A percentile compares a stretch with the other conserved stretches of the same genome.
These are phyloP conservation scores for Drosophila triauraria DNA, from an alignment of 1,140 invertebrate species.

Conservation along the genomic window DNA sequence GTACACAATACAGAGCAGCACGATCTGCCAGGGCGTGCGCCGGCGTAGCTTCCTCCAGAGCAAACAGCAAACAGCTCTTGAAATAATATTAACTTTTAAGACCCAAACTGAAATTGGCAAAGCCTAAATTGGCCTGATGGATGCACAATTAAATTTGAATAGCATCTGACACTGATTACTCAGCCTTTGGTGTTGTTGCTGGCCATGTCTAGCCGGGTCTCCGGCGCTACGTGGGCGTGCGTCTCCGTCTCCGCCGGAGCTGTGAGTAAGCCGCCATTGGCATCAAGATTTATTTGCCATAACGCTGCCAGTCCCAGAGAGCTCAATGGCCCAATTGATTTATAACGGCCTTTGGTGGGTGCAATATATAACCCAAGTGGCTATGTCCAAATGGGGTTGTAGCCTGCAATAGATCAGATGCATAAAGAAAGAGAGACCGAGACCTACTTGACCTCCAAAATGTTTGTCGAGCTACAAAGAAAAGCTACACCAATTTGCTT, in stretches of 20 bases:
- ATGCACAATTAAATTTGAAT: conserved; percentile 73
- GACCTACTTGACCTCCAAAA: conserved; percentile 61
- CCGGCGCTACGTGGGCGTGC: conserved; percentile 70
- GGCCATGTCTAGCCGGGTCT: conserved; percentile 39
- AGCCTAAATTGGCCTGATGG: conserved; percentile 64
- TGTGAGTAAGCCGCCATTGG: conserved; percentile 46
- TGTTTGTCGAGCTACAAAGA: conserved; percentile 31
- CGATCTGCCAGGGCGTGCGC: conserved; percentile 36
- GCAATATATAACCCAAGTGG: conserved; percentile 40
- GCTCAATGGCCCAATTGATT: conserved; percentile 73
- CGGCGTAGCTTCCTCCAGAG: conserved; percentile 7
- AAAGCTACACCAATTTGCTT: conserved; percentile 66
- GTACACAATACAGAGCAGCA: conserved; percentile 25
- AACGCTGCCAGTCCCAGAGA: conserved; percentile 14
- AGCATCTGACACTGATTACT: conserved; percentile 58
- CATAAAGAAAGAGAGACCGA: conserved; percentile 11
- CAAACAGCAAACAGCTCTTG: conserved; percentile 9
- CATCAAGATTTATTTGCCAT: conserved; percentile 57
- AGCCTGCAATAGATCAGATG: conserved; percentile 30
- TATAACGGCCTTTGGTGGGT: conserved; percentile 71
- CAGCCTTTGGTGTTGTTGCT: conserved; percentile 42
- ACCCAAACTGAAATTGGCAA: conserved; percentile 22
- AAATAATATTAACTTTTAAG: conserved; percentile 31
- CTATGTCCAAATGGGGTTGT: conserved; percentile 40
- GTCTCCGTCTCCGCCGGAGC: conserved; percentile 61